Conservation (phyloP, 1,140 invertebrate species). For the Diploscapter pachys region DNA sequence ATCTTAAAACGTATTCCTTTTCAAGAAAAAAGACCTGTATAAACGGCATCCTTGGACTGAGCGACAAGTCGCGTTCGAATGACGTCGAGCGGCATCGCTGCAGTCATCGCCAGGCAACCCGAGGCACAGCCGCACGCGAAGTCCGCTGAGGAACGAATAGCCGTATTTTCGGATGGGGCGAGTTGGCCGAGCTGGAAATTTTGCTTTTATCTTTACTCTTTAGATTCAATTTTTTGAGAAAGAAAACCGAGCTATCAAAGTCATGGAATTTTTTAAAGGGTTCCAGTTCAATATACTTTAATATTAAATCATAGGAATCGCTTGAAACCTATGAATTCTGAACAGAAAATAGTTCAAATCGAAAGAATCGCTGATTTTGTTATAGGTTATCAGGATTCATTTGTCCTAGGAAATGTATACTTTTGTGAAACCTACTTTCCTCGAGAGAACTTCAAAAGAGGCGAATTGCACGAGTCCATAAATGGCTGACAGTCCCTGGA, state of each 20-base stretch:
- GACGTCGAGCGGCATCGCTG: constrained; percentile 85
- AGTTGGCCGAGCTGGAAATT: too few relatives aligned
- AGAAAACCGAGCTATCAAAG: constrained; percentile 58
- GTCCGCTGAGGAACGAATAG: constrained; percentile 60
- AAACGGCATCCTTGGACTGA: constrained; percentile 73
- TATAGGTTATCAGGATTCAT: too few relatives aligned
- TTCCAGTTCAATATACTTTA: neutral
- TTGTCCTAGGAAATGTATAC: neutral
- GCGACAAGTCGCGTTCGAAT: constrained; percentile 86
- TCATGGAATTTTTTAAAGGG: neutral
- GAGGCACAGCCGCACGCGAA: constrained; percentile 75
- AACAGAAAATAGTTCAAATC: neutral
- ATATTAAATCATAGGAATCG: neutral
- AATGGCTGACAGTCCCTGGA: constrained; percentile 71
- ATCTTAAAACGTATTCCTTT: too few relatives aligned
- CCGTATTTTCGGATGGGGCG: too few relatives aligned
- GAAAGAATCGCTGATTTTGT: neutral
- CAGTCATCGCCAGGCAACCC: constrained; percentile 74
- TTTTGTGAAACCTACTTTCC: neutral
- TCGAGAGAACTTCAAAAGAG: constrained; percentile 34
- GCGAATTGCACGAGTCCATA: constrained; percentile 80
- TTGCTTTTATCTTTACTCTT: too few relatives aligned
- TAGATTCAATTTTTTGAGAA: neutral
- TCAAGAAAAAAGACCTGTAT: constrained; percentile 14
- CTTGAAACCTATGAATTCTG: neutral